Percentiles rank a stretch among this genome's conserved stretches.
phyloP scores from a whole-genome alignment of 2,113 vertebrate genomes.

The Alectura lathami region DNA sequence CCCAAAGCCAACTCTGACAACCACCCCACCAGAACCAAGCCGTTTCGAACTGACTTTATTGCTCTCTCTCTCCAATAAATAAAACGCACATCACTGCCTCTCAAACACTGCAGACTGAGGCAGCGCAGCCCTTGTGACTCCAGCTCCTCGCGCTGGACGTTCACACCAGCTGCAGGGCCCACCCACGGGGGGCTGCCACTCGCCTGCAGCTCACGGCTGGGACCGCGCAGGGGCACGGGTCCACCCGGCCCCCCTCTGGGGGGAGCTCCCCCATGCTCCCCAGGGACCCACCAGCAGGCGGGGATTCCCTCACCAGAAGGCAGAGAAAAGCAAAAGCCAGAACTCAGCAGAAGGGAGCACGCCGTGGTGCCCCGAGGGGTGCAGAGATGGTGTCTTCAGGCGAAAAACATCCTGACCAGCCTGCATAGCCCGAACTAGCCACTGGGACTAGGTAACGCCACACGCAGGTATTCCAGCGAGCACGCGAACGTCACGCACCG shows the following conservation, averaged over 20 bases:
- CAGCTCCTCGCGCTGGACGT: too few species aligned
- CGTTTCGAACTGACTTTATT: not conserved
- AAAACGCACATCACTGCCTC: not conserved
- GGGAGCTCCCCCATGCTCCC: too few species aligned
- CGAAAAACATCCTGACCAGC: not conserved
- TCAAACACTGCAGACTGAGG: not conserved
- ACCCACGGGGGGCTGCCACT: too few species aligned
- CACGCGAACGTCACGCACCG: accelerated
- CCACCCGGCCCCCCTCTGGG: too few species aligned
- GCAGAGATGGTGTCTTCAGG: not conserved
- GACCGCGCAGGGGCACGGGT: too few species aligned
- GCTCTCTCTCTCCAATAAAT: not conserved
- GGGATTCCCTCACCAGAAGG: not conserved
- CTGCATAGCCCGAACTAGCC: not conserved
- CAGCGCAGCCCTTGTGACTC: not conserved
- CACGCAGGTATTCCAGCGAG: too few species aligned
- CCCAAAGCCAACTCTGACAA: not conserved
- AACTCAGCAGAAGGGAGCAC: not conserved
- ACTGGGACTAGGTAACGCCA: accelerated
- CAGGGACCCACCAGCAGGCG: not conserved
- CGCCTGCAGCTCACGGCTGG: too few species aligned
- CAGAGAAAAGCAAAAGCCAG: not conserved
- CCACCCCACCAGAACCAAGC: not conserved
- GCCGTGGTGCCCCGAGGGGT: not conserved
- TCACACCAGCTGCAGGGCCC: not conserved